phyloP scores from a whole-genome alignment of 2,113 vertebrate species.

The Tachuris rubrigastra region DNA sequence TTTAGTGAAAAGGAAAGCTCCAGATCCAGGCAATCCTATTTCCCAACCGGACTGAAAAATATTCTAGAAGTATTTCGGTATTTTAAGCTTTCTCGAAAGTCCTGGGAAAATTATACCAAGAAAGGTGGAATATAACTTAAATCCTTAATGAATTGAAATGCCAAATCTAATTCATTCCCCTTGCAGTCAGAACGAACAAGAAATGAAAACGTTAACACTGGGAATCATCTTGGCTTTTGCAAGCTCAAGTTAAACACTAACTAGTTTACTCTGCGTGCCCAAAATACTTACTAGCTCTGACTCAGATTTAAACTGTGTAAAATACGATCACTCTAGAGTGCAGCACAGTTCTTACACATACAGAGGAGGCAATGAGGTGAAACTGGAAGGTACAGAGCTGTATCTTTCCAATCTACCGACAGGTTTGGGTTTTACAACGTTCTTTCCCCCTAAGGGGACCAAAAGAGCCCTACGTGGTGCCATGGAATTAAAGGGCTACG shows the following conservation, averaged over 20 bases:
- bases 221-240: not conserved
- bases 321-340: not conserved
- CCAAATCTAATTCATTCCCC: not conserved
- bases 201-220: not conserved
- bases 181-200: not conserved
- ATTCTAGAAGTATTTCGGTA: not conserved
- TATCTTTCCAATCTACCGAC: not conserved
- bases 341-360: not conserved
- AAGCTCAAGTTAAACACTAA: conserved; percentile 3
- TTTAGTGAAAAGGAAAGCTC: not conserved
- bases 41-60: not conserved
- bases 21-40: not conserved
- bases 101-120: not conserved
- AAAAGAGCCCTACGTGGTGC: not conserved
- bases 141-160: not conserved
- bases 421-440: not conserved
- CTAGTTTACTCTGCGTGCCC: not conserved
- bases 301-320: not conserved
- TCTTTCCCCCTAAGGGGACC: not conserved
- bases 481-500: not conserved
- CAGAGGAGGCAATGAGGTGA: conserved; percentile 9
- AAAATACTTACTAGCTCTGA: conserved; percentile 31
- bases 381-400: not conserved
- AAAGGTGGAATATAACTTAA: not conserved
- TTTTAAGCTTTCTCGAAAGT: not conserved